Conservation (phyloP, 2,888 invertebrate genomes). For the Petrolisthes manimaculis region DNA sequence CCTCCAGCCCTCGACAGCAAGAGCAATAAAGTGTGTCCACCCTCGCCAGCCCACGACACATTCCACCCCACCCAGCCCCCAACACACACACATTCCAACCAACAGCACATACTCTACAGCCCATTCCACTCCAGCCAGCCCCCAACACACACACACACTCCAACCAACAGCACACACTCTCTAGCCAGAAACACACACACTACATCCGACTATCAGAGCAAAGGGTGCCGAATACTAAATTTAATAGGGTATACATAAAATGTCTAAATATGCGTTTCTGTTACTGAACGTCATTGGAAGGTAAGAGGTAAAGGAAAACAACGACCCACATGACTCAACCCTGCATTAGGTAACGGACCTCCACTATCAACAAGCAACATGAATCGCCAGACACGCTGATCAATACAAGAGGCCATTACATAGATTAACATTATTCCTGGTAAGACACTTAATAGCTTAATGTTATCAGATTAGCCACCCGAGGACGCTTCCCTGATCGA, state of each 20-base stretch:
- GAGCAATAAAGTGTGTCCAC: constrained; percentile 34
- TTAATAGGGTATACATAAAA: no score
- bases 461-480: constrained; percentile 8
- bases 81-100: not conserved
- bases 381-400: not conserved
- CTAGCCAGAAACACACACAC: no score
- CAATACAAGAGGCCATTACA: not conserved
- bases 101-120: not conserved
- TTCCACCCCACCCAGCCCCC: not conserved
- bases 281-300: no score
- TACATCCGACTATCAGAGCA: no score
- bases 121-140: not conserved
- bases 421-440: constrained; percentile 8
- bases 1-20: constrained; percentile 32
- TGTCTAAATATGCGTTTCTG: no score
- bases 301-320: no score
- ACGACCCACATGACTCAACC: no score
- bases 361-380: not conserved
- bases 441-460: constrained; percentile 12
- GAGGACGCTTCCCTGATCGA: not conserved
- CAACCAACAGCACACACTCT: no score
- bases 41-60: constrained; percentile 20
- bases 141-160: no score
- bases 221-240: no score
- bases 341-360: not conserved